Base-by-base conservation (phyloP, 2,113 vertebrate genomes). In the Hymenochirus boettgeri region DNA sequence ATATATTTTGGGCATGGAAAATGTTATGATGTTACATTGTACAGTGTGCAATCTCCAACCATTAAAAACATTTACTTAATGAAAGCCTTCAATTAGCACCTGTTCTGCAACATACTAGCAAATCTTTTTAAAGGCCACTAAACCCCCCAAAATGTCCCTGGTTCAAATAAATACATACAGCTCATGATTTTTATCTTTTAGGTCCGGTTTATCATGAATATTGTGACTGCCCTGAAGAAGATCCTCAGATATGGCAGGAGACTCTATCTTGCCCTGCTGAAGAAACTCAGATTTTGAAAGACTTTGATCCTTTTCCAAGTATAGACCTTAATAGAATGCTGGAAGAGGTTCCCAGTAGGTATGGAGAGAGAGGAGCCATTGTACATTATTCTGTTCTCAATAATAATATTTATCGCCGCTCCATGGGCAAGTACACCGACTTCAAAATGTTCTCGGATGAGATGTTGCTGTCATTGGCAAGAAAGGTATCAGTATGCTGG, bases 381-480 rank as follows among this genome's bases (percentile, higher is more conserved):
- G 80, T 99, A 58, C 95, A 98, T 74, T 99, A 98, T 70, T 79
- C 88, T 2, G 13, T 99, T 73, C 71, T 93, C 12, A 42, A 82
- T 73, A 95, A 97, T 74, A 81, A 23, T 21, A 37, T 98, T 73
- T 88, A 94, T 75, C 85, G 92, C 19, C 89, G 86, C 55, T 83
- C 89, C 8, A 74, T 96, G 50, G 93, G 94, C n/a, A 95, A 89
- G 64, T 98, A 97, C 72, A 97, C 93, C 0, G 93, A 95, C 85
- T 97, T 98, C 88, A 98, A 93, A 82, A 97, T 97, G 91, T 96
- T 98, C 83, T 97, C 93, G 0, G 93, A 97, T 62, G 93, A 98
- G 75, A 97, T 96, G 57, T 72, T 99, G 74, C 87, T 92, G 6
- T 97, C 94, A 0, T 52, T 98, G 57, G 78, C 84, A 25, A 88